Conservation (phyloP, 2,113 vertebrate species). For the Semnopithecus entellus region DNA sequence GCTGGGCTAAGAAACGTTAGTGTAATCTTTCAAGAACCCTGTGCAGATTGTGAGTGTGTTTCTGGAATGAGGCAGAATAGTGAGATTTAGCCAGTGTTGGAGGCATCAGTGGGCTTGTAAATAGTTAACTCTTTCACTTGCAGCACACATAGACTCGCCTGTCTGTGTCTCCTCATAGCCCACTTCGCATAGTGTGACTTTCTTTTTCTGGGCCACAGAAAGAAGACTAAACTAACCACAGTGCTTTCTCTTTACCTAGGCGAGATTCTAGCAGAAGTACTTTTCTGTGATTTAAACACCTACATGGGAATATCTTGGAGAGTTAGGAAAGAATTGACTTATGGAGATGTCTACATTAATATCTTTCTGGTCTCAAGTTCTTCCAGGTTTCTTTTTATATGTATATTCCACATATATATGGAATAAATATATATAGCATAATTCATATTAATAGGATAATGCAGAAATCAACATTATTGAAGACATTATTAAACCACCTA, state of each 20-base stretch:
- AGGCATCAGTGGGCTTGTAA: background rate
- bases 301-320: background rate
- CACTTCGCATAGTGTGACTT: background rate
- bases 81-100: background rate
- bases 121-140: background rate
- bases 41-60: constrained; percentile 5
- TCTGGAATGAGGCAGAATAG: background rate
- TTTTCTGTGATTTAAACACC: constrained; percentile 3
- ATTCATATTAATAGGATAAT: background rate
- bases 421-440: background rate
- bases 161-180: background rate
- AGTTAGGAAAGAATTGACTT: background rate
- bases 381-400: background rate
- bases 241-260: background rate
- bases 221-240: background rate
- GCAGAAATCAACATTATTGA: background rate
- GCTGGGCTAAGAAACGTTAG: constrained; percentile 23
- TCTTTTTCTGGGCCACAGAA: background rate
- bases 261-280: background rate
- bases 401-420: background rate
- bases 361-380: background rate
- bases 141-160: background rate
- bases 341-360: background rate
- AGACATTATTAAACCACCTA: background rate
- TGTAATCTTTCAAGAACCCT: background rate